These are phyloP conservation scores for Galeopsomyia nigrocyanea DNA, from an alignment of 2,888 invertebrate genomes.

Conservation along the genomic window DNA sequence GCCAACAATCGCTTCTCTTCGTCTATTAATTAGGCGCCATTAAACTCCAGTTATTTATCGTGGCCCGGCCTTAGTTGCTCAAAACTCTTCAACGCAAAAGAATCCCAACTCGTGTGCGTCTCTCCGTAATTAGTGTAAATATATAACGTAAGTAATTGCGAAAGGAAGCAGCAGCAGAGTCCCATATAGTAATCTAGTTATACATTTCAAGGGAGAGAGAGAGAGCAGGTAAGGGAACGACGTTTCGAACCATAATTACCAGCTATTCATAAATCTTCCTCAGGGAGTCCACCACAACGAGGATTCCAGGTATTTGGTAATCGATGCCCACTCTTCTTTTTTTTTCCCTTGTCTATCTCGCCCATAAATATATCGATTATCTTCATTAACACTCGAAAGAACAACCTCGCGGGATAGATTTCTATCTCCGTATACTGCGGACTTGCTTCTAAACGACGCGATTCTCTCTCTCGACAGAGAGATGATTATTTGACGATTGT, in stretches of 20 bases:
- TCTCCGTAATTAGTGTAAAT: too few relatives aligned
- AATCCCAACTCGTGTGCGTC: too few relatives aligned
- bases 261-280: conserved; percentile 43
- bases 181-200: conserved; percentile 38
- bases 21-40: conserved; percentile 31
- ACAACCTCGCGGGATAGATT: conserved; percentile 12
- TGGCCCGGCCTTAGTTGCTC: too few relatives aligned
- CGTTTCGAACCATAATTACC: conserved; percentile 2
- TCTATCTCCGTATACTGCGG: conserved; percentile 8
- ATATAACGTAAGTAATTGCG: too few relatives aligned
- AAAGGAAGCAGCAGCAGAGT: background rate
- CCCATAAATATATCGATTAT: conserved; percentile 35
- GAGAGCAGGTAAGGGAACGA: background rate
- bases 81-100: too few relatives aligned
- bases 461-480: too few relatives aligned
- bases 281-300: conserved; percentile 35
- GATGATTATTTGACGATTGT: too few relatives aligned
- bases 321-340: conserved; percentile 22
- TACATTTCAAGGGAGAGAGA: background rate
- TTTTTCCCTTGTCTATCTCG: background rate
- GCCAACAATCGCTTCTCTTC: conserved; percentile 19
- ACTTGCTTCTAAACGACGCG: conserved; percentile 16
- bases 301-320: conserved; percentile 43
- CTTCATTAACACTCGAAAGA: conserved; percentile 43
- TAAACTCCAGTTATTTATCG: conserved; percentile 23